Base-by-base conservation (phyloP, 2,113 vertebrate species). In the Girardinichthys multiradiatus region DNA sequence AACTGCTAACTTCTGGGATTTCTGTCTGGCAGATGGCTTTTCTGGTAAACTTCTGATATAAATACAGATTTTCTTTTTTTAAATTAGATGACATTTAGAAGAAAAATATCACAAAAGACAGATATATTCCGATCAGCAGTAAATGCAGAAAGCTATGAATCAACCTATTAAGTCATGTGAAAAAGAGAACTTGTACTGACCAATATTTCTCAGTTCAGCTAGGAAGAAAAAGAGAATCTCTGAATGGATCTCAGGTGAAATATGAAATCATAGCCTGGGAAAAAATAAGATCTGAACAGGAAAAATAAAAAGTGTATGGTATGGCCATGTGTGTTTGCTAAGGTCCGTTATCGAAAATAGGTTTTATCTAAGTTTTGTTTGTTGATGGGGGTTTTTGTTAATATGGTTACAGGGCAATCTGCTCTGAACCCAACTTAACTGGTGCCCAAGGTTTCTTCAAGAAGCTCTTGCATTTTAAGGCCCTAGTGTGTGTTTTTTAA, bases 121-220 rank as follows among this genome's bases (percentile, higher is more conserved):
- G 24, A 24, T 54, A 70, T 48, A 64, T 71, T 81, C 79, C 79
- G 77, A 92, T 94, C 92, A 86, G 90, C 87, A 80, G 29, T 35
- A 76, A 84, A 51, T 78, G 70, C 63, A 62, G 79, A 91, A 81
- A 80, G 74, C 69, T 77, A 78, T 62, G 72, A 82, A 86, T 87
- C 76, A 39, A 67, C 66, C 42, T 45, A 17, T 45, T 66, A 76
- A 84, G 63, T 79, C 64, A 70, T 70, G 59, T 64, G 51, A 70
- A 35, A 76, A 39, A 71, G 37, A 72, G 71, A 67, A 74, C 9
- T 70, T 35, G 64, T 74, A 74, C 30, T 62, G 68, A 26, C 73
- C 51, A 73, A 74, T 57, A 80, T 74, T 66, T 80, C 87, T 76
- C 87, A 77, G 84, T 87, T 80, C 64, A 72, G 26, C 60, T 4